Evolutionary conservation across 2,113 vertebrate genomes (phyloP), one percentile per base, ranked within the genome.

Genomic region (Climacteris rufus): DNA sequence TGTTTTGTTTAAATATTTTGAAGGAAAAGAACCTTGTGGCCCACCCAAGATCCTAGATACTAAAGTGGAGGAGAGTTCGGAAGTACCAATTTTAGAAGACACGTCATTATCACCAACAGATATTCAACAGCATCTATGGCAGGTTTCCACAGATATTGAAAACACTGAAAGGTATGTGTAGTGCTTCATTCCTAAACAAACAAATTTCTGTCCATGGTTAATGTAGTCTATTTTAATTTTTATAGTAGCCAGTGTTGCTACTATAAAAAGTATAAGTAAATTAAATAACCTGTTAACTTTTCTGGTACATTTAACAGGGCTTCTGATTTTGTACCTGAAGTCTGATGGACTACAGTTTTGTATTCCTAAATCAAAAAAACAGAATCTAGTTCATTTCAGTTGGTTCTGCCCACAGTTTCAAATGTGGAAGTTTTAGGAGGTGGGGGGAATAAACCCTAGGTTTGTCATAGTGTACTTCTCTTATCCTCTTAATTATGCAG

Each of bases 91-190:
- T 96, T 98, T 99, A 92, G 99, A 99, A 96, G 99, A 99, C 88
- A 98, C 98, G 0, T 98, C 98, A 9, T 98, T 98, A 64, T 98
- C 99, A 89, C 98, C 98, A n/a, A 93, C 97, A 94, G 99, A 99
- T 88, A 97, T 95, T 94, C 98, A 98, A 92, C 98, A 99, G 83
- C 98, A 99, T 92, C 98, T 97, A 96, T 99, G 98, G 98, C 98
- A 99, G 97, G 98, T 99, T 98, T 99, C 98, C 97, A 98, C 98
- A 61, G 99, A 99, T 97, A 99, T 99, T 87, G 99, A 99, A 96
- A 99, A 99, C 96, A 99, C 99, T 64, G 99, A 99, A 97, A 99
- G 98, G 99, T 99, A 96, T 89, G 96, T 93, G 18, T 72, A 42
- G 61, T 33, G 15, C 16, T 83, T 94, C 17, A 53, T 87, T 81